Conservation (phyloP, 2,797 vertebrate genomes). For the Falco berigora region DNA sequence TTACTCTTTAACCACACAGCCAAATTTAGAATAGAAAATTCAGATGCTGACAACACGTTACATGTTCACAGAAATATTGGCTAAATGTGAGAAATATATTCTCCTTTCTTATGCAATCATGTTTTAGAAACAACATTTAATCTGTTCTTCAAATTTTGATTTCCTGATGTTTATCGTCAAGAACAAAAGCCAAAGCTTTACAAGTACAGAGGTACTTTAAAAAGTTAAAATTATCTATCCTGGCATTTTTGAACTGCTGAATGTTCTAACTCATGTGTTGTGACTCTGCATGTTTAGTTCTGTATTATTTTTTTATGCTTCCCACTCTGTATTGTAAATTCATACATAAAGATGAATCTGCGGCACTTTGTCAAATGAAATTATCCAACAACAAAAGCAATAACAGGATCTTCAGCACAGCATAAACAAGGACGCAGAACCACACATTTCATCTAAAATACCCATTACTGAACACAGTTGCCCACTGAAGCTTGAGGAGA, state of each 20-base stretch:
- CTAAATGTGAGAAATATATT: not conserved
- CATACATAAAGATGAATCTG: constrained; percentile 44
- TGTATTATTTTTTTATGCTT: constrained; percentile 14
- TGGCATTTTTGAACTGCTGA: not conserved
- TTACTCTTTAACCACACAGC: not conserved
- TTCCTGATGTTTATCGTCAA: not conserved
- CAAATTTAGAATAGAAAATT: not conserved
- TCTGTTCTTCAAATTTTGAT: not conserved
- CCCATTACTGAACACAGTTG: not conserved
- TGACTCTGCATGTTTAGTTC: not conserved
- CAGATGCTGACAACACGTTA: not conserved
- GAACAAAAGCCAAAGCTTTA: not conserved
- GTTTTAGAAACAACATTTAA: not conserved
- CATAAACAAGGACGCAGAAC: constrained; percentile 29
- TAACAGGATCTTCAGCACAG: constrained; percentile 24
- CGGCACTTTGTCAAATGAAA: constrained; percentile 25
- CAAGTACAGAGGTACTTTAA: not conserved
- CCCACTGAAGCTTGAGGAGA: not conserved
- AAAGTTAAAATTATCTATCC: not conserved
- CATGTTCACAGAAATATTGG: not conserved
- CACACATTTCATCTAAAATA: not conserved
- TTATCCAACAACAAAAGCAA: constrained; percentile 34
- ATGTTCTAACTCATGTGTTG: not conserved
- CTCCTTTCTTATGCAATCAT: not conserved
- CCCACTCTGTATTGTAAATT: constrained; percentile 9